phyloP scores from a whole-genome alignment of 2,888 invertebrate species.

The Drosophila merina region DNA sequence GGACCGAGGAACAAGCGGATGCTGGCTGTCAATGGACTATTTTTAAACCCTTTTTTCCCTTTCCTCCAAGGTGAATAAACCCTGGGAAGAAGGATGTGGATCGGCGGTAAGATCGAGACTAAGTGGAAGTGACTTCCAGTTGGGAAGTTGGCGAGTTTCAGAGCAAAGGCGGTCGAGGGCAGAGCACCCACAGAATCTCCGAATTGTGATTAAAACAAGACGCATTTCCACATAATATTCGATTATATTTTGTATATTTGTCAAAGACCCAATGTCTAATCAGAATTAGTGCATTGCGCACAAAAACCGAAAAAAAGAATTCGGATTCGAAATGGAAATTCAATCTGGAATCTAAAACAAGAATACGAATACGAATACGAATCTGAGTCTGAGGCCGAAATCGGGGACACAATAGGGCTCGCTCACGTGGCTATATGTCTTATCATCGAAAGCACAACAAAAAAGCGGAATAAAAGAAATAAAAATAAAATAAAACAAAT shows the following conservation, averaged over 20 bases:
- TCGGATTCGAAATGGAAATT: conserved; percentile 7
- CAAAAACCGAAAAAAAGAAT: conserved; percentile 8
- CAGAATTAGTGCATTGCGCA: conserved; percentile 33
- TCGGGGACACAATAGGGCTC: conserved; percentile 35
- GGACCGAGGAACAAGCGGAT: conserved; percentile 14
- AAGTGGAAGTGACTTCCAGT: neutral
- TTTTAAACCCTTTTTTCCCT: conserved; percentile 35
- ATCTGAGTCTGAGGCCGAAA: conserved; percentile 9
- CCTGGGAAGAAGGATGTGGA: neutral
- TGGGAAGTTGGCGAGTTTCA: neutral
- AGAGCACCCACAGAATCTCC: conserved; percentile 1
- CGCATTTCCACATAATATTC: conserved; percentile 6
- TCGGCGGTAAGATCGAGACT: neutral
- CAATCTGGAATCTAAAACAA: conserved; percentile 12
- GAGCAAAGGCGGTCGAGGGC: conserved; percentile 1
- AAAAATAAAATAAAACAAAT: neutral
- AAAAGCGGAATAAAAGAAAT: neutral
- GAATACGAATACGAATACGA: conserved; percentile 3
- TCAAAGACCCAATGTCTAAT: conserved; percentile 17
- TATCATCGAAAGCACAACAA: conserved; percentile 16
- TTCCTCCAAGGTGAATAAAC: conserved; percentile 2
- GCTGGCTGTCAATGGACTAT: conserved; percentile 50
- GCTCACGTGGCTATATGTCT: conserved; percentile 38
- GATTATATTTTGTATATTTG: conserved; percentile 4
- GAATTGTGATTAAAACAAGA: conserved; percentile 1